Evolutionary conservation across 35 echinoderm and acorn worm genomes (phyloP), one percentile per base, ranked within the genome.

Genomic region (Diadema setosum): DNA sequence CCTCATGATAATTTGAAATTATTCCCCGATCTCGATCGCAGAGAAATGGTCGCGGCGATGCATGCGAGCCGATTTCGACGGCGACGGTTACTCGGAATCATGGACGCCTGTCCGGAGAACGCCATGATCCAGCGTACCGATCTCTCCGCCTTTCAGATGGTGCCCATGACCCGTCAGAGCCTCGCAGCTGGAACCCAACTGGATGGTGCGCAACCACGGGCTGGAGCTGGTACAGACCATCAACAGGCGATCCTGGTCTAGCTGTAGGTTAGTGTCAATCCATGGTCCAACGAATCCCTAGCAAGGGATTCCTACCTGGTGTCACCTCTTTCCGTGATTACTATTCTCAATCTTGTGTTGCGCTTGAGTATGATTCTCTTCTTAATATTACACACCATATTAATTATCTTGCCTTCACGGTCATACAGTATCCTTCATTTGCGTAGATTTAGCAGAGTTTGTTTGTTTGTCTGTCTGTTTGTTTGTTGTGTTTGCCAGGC

Each of bases 201-300:
- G 96, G 96, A 94, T 99, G 36, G 96, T 99, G 42, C 84, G 96
- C 39, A 99, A 99, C 49, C 87, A 86, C 63, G 96, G 96, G 24
- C 88, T 89, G 39, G 96, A 99, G 63, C 82, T 99, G 3, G 96
- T 99, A 8, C 96, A 99, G 74, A 94, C 93, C 16, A 89, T 87
- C 29, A 99, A 99, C 75, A 85, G 88, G n/a, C 41, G 96, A 99
- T 89, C 96, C 96, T 30, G 96, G 96, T 43, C 46, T 99, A 29
- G 96, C 96, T 5, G 82, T 93, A 35, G 96, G 96, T 99, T 65
- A 83, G 87, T 59, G 12, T 67, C 63, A n/a, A n/a, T n/a, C n/a
- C n/a, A n/a, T n/a, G n/a, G n/a, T n/a, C n/a, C n/a, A n/a, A n/a
- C n/a, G n/a, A n/a, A n/a, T n/a, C n/a, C n/a, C n/a, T n/a, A n/a